phyloP scores from a whole-genome alignment of 2,797 vertebrate genomes.

The Cossypha niveicapilla region DNA sequence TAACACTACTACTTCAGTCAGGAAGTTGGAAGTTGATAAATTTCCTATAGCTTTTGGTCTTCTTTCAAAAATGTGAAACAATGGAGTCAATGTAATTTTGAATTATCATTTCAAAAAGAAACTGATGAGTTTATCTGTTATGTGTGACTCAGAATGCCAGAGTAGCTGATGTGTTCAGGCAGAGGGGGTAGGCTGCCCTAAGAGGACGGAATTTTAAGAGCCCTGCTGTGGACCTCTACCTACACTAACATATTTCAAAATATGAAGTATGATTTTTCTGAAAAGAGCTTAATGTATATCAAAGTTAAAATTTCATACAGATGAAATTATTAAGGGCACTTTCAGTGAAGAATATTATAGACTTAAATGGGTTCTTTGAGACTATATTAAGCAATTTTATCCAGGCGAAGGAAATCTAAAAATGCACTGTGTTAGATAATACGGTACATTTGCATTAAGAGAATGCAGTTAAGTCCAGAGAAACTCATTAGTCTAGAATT shows the following conservation, averaged over 20 bases:
- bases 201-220: not conserved
- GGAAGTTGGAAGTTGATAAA: not conserved
- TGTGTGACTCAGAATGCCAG: not conserved
- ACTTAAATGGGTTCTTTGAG: not conserved
- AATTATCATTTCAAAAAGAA: not conserved
- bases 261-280: not conserved
- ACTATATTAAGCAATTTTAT: not conserved
- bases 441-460: not conserved
- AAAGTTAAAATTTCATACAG: not conserved
- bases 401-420: not conserved
- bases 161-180: not conserved
- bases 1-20: not conserved
- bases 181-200: not conserved
- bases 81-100: not conserved
- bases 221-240: fast-evolving
- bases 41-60: not conserved
- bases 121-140: not conserved
- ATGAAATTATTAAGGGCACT: not conserved
- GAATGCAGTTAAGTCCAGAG: not conserved
- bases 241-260: not conserved
- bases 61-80: not conserved
- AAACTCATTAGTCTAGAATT: not conserved
- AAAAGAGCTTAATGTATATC: not conserved
- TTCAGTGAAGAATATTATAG: not conserved
- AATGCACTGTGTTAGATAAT: not conserved